Base-by-base conservation (phyloP, 1,140 invertebrate species). In the Leptinotarsa lineolata region DNA sequence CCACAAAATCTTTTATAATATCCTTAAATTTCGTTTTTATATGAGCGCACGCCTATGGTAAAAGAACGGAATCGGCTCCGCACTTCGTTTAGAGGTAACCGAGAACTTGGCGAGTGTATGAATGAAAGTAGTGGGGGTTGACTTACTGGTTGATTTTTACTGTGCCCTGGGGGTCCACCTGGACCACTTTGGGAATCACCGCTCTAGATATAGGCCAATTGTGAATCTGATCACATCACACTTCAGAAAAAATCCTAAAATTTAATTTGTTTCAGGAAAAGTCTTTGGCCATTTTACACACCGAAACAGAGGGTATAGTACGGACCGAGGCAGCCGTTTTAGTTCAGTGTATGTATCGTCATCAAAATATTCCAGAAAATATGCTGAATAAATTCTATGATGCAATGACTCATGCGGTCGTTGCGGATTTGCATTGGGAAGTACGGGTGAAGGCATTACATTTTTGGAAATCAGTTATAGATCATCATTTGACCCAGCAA, bases 351-450 rank as follows among this genome's bases (percentile, higher is more conserved):
- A 88, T 93, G 45, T 93, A 91, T 70, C 85, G 90, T 74, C 85
- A 91, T 76, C 87, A 89, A 46, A 89, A 89, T 78, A 88, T 92
- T 79, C 83, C 87, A 59, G 76, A 81, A 0, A 79, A 82, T 21
- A 85, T 87, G 68, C 72, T 77, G 68, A n/a, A 54, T 39, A 68
- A 63, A 59, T 74, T 90, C 0, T 89, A 89, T 70, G 87, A 88
- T 59, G 84, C 87, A 4, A 91, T 94, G 87, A 86, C 88, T 3
- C 84, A 87, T 20, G 88, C 91, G 12, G 89, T 91, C 8, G 85
- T 90, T 0, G 86, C 87, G 4, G 93, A 94, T 83, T 87, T 94
- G 60, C 90, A 94, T 78, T 93, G 92, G 92, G 92, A 94, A 83
- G 92, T 93, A 0, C 92, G 93, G 82, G 78, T 91, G 0, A 89